A percentile compares a stretch with the other conserved stretches of the same genome.
These are phyloP conservation scores for Penelope pileata DNA, from an alignment of 2,113 vertebrate species.

Conservation along the genomic window DNA sequence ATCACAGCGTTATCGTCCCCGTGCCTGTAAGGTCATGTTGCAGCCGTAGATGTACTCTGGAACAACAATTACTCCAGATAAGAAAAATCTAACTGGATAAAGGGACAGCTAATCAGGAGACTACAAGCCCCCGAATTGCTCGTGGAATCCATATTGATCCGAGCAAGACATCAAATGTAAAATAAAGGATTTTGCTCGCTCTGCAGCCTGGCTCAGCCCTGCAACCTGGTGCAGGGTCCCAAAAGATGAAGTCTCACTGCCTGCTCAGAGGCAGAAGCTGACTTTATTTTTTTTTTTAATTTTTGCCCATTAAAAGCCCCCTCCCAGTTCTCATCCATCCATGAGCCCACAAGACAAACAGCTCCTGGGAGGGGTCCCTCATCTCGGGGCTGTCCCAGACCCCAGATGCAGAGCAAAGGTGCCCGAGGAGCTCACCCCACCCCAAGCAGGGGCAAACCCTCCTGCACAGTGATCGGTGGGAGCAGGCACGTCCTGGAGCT, in stretches of 20 bases:
- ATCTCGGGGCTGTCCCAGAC: not conserved
- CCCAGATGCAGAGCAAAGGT: not conserved
- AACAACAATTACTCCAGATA: constrained; percentile 38
- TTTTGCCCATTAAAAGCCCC: not conserved
- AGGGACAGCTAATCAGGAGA: constrained; percentile 48
- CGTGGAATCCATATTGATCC: constrained; percentile 42
- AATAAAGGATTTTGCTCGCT: constrained; percentile 50
- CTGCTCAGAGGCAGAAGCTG: not conserved
- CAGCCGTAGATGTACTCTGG: not conserved
- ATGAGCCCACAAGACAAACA: not conserved
- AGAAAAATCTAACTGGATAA: constrained; percentile 55
- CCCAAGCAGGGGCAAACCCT: not conserved
- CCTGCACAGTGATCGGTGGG: accelerated
- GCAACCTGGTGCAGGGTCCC: constrained; percentile 1
- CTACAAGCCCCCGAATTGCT: constrained; percentile 17
- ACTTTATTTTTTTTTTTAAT: not conserved
- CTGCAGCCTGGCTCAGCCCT: constrained; percentile 19
- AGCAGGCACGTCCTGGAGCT: accelerated
- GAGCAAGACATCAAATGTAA: constrained; percentile 39
- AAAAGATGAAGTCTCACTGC: not conserved
- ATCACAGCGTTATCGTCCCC: not conserved
- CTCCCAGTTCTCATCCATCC: not conserved
- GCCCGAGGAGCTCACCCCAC: accelerated
- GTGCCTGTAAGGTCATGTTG: constrained; percentile 15
- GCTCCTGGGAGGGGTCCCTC: not conserved